These are phyloP conservation scores for Phoeniculus purpureus DNA, from an alignment of 2,797 vertebrate species.

Conservation along the genomic window DNA sequence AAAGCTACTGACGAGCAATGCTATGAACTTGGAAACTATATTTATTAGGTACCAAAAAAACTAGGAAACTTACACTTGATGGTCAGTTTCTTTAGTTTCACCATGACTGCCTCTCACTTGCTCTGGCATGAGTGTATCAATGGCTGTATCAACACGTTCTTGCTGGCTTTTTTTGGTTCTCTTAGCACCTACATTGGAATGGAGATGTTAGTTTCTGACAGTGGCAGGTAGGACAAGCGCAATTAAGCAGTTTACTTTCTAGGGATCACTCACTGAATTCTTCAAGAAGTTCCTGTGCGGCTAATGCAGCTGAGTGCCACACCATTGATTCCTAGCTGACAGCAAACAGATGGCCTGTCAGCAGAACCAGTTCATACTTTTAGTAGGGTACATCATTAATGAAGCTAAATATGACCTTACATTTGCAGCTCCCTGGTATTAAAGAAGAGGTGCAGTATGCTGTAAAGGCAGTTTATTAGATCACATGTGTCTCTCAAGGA, in stretches of 20 bases:
- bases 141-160: background rate
- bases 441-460: constrained; percentile 6
- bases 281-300: constrained; percentile 31
- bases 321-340: constrained; percentile 46
- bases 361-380: constrained; percentile 39
- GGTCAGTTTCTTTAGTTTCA: background rate
- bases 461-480: constrained; percentile 34
- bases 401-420: background rate
- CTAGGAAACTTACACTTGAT: background rate
- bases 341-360: constrained; percentile 73
- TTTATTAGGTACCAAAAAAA: background rate
- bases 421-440: constrained; percentile 39
- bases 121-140: background rate
- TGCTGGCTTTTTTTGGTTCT: background rate
- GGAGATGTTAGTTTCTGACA: constrained; percentile 23
- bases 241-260: constrained; percentile 47
- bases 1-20: background rate
- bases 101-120: background rate
- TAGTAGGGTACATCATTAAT: constrained; percentile 60
- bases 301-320: constrained; percentile 11
- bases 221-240: constrained; percentile 31
- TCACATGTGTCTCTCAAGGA: constrained; percentile 24
- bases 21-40: background rate
- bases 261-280: constrained; percentile 43
- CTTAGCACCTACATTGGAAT: background rate